phyloP scores from a whole-genome alignment of 1,140 invertebrate species.

The Sarcophaga bullata region DNA sequence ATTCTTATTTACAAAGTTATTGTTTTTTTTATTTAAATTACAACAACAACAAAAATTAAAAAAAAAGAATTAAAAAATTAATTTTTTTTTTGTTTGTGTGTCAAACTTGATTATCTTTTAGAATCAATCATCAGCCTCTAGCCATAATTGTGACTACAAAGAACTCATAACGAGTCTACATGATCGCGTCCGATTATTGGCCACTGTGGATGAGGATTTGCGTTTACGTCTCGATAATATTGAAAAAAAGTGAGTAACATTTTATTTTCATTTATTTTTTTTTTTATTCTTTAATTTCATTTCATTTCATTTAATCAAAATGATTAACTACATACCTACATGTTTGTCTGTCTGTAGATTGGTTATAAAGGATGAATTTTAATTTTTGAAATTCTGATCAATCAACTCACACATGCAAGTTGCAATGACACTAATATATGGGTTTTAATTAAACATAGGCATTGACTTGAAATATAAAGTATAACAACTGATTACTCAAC shows the following conservation, averaged over 20 bases:
- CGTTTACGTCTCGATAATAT: slow-evolving; percentile 65
- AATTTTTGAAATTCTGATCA: no score
- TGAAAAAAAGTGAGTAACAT: slow-evolving; percentile 66
- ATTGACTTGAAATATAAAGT: no score
- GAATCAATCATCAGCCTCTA: background rate
- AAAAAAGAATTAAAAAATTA: slow-evolving; percentile 3
- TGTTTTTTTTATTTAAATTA: background rate
- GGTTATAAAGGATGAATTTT: no score
- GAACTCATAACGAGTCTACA: slow-evolving; percentile 60
- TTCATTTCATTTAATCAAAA: no score
- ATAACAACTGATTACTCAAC: no score
- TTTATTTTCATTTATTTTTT: background rate
- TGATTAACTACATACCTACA: no score
- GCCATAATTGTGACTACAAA: slow-evolving; percentile 50
- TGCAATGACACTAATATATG: no score
- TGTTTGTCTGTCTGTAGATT: no score
- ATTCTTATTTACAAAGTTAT: no score
- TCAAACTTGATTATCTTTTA: background rate
- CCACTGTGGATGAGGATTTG: slow-evolving; percentile 65
- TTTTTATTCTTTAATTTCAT: no score
- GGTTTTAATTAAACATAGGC: no score
- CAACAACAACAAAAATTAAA: background rate
- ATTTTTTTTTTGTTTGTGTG: background rate
- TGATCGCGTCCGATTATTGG: slow-evolving; percentile 65
- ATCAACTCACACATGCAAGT: no score